Base-by-base conservation (phyloP, 2,797 vertebrate species). In the Serranus cabrilla region DNA sequence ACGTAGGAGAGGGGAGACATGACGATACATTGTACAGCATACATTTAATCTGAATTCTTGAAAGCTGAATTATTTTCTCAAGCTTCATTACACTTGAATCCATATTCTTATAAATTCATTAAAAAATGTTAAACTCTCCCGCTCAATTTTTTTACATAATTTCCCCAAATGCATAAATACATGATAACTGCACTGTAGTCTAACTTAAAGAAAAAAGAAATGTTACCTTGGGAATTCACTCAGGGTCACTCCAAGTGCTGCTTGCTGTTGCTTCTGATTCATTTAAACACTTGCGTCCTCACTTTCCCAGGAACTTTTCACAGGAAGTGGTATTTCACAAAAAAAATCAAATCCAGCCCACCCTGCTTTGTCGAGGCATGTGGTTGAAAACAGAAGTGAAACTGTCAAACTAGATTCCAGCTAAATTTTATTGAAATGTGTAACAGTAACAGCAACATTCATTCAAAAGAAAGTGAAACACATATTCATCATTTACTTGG, bases 301-400 rank as follows among this genome's bases (percentile, higher is more conserved):
- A 3, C 27, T 3, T 27, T 27, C 6, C 27, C 27, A 27, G 3
- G 14, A 2, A 52, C 1, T 47, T 40, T 42, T 7, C 6, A 10
- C 1, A 46, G 13, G 31, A 10, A 70, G 40, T 14, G 34, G 34
- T 27, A 21, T 13, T 66, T 34, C 0, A 54, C 2, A 58, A 20
- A 10, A 40, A 13, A 51, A 11, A 3, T 27, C 3, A 27, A 27
- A 27, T 27, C 27, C 3, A 47, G 14, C 5, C 17, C 16, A 16
- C 2, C 1, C 0, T n/a, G 0, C 1, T 0, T 2, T 25, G 2
- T 16, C 47, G 17, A 10, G 25, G 18, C 11, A 66, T 39, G 11
- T 57, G 3, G 10, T 27, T 14, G 2, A 34, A 49, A 69, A 37
- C n/a, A 42, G 14, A 76, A 39, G 18, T 57, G 13, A 67, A 55